These are phyloP conservation scores for Cyphomyrmex costatus DNA, from an alignment of 1,140 invertebrate species.

Conservation along the genomic window DNA sequence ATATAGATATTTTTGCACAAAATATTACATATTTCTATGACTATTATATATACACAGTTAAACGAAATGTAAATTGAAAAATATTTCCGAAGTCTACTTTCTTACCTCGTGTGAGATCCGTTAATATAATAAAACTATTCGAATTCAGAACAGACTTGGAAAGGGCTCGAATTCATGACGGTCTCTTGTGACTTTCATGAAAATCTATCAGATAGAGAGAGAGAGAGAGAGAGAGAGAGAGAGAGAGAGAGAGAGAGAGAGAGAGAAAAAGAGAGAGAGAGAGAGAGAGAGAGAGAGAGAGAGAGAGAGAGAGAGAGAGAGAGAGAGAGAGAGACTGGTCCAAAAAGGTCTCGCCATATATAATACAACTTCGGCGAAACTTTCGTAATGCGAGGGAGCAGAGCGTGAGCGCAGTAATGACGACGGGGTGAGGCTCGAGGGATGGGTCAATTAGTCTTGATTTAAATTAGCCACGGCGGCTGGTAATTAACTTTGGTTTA, in stretches of 20 bases:
- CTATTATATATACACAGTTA: neutral
- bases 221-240: neutral
- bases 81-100: neutral
- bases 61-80: neutral
- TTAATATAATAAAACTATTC: neutral
- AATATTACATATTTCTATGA: neutral
- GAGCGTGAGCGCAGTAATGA: conserved; percentile 64
- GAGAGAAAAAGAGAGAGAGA: neutral
- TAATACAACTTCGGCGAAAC: conserved; percentile 80
- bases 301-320: conserved; percentile 3
- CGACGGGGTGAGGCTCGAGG: conserved; percentile 29
- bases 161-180: conserved; percentile 12
- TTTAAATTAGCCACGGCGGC: conserved; percentile 83
- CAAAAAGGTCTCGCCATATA: conserved; percentile 43
- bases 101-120: neutral
- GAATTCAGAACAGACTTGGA: neutral
- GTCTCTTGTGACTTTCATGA: neutral
- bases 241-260: neutral
- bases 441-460: conserved; percentile 84
- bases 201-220: neutral
- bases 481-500: conserved; percentile 84
- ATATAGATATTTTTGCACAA: neutral
- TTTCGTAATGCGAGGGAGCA: conserved; percentile 78
- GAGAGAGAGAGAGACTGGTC: neutral
- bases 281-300: neutral